These are phyloP conservation scores for Drosophila kikkawai DNA, from an alignment of 1,140 invertebrate species.

Conservation along the genomic window DNA sequence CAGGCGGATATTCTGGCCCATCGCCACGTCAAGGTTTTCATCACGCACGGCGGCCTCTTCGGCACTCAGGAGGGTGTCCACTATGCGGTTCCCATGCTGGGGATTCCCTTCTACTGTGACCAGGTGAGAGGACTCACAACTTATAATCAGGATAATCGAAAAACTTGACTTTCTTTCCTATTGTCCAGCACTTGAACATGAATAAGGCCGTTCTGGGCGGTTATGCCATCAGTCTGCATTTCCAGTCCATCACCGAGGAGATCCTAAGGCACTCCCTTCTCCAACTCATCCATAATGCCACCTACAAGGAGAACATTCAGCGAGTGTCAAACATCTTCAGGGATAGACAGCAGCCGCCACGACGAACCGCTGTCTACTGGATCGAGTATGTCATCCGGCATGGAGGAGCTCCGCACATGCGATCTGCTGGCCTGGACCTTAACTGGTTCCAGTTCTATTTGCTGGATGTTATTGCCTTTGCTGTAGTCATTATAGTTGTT, in stretches of 20 bases:
- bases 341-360: conserved; percentile 86
- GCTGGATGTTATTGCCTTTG: conserved; percentile 86
- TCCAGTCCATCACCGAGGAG: conserved; percentile 74
- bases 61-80: conserved; percentile 88
- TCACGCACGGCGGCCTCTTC: conserved; percentile 88
- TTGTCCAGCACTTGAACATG: conserved; percentile 71
- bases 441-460: conserved; percentile 88
- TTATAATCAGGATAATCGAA: too few species aligned
- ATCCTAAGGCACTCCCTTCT: conserved; percentile 82
- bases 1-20: conserved; percentile 88
- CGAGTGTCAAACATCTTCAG: conserved; percentile 85
- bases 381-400: conserved; percentile 88
- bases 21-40: conserved; percentile 87
- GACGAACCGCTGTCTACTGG: conserved; percentile 88
- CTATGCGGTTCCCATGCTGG: conserved; percentile 87
- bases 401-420: conserved; percentile 86
- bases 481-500: not conserved
- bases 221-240: conserved; percentile 77
- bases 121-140: conserved; percentile 75
- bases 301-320: conserved; percentile 84
- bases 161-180: too few species aligned
- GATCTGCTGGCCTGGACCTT: conserved; percentile 86
- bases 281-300: conserved; percentile 85
- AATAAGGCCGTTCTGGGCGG: conserved; percentile 74
- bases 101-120: conserved; percentile 88